These are phyloP conservation scores for Cromileptes altivelis DNA, from an alignment of 2,113 vertebrate genomes.

Conservation along the genomic window DNA sequence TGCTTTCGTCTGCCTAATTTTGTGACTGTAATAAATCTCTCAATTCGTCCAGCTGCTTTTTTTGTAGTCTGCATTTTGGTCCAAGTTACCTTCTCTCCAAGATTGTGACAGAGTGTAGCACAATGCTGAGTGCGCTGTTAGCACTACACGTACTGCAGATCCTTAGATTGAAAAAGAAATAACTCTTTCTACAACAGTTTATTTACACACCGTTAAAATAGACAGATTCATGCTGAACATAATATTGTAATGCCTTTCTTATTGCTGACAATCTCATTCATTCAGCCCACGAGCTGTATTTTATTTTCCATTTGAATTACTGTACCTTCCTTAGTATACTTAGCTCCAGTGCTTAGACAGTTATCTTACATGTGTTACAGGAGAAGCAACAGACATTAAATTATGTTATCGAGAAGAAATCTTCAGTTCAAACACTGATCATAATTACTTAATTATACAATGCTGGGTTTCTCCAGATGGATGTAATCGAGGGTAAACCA, in stretches of 20 bases:
- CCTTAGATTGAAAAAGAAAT: not conserved
- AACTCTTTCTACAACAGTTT: not conserved
- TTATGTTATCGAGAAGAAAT: not conserved
- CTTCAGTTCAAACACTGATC: slow-evolving; percentile 2
- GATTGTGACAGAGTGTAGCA: not conserved
- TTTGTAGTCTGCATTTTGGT: too few species aligned
- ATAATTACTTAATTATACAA: not conserved
- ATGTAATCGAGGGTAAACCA: not conserved
- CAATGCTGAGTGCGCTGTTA: not conserved
- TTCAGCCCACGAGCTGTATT: not conserved
- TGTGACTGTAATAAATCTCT: too few species aligned
- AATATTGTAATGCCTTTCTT: not conserved
- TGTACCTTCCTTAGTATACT: not conserved
- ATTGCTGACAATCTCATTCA: not conserved
- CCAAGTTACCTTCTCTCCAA: too few species aligned
- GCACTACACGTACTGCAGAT: not conserved
- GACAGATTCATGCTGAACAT: not conserved
- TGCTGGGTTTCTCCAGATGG: not conserved
- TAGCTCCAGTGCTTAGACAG: not conserved
- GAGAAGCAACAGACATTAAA: not conserved
- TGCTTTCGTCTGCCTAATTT: too few species aligned
- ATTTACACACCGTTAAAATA: not conserved
- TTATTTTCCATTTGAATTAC: not conserved
- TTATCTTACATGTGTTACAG: not conserved
- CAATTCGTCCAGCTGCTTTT: too few species aligned